These are phyloP conservation scores for Eptatretus burgeri DNA, from an alignment of 2,113 vertebrate species.

Conservation along the genomic window DNA sequence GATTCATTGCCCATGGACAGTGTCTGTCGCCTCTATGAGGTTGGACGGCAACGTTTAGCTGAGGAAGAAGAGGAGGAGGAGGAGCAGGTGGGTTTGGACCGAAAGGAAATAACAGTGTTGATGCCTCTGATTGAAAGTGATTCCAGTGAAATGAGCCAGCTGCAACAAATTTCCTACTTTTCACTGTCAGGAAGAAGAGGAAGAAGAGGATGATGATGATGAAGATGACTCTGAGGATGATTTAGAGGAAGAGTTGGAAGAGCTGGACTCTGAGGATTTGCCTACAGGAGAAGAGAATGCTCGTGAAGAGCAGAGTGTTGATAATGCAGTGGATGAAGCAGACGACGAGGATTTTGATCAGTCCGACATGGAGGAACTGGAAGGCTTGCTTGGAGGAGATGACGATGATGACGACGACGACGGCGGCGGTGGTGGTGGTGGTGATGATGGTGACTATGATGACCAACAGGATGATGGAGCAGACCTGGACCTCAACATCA, in stretches of 20 bases:
- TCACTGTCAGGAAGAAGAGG: background rate
- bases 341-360: constrained; percentile 11
- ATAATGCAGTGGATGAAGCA: constrained; percentile 15
- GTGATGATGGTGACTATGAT: constrained; percentile 58
- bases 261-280: background rate
- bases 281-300: background rate
- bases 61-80: constrained; percentile 95
- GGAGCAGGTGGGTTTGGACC: constrained; percentile 37
- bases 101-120: background rate
- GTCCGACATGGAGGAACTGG: constrained; percentile 9
- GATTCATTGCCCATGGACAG: constrained; percentile 92
- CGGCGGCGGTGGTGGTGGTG: constrained; percentile 56
- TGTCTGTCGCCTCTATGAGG: constrained; percentile 82
- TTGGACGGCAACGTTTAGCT: constrained; percentile 69
- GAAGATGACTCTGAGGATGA: background rate
- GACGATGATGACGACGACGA: constrained; percentile 39
- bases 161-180: background rate
- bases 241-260: background rate
- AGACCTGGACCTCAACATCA: constrained; percentile 56
- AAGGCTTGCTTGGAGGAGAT: background rate
- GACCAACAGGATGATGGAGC: constrained; percentile 55
- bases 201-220: background rate
- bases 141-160: too few species aligned
- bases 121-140: background rate
- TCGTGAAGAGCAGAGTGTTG: constrained; percentile 11